Base-by-base conservation (phyloP, 2,888 invertebrate species). In the Hyles lineata region DNA sequence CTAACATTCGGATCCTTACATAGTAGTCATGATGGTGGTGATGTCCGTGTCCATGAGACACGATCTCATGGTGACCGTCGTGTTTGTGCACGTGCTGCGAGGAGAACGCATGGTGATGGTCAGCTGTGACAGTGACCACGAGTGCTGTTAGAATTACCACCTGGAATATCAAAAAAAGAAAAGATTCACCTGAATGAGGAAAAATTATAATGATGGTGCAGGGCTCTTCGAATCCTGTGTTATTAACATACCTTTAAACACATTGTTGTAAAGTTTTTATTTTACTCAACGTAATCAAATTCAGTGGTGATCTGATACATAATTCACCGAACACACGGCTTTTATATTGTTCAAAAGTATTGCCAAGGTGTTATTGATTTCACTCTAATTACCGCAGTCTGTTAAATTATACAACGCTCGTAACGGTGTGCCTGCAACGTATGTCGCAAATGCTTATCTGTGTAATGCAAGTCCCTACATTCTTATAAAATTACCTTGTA, bases 401-500 rank as follows among this genome's bases (percentile, higher is more conserved):
- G 61, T 72, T 70, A 70, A 52, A 63, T 29, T 72, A 72, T 63
- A 62, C 29, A 72, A 55, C 58, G 67, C 55, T 72, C 19, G 21
- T 70, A 70, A 70, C 89, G 78, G 91, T 86, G 80, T 29, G 78
- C 72, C 50, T 78, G 76, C 29, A 78, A 77, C 73, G 80, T 77
- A 29, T 77, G 71, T 23, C 75, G 75, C 75, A 80, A 81, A 71
- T 79, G 74, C 29, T 80, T 78, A 67, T 50, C 80, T 73, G 75
- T 89, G 80, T 78, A 92, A 92, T 74, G 55, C 17, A 55, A 55
- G 55, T 55, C 55, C 55, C 55, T 55, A 55, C 55, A 55, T 55
- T 55, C n/a, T 55, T 55, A 7, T 19, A 2, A 1, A n/a, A 55
- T 55, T 55, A n/a, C 17, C 17, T n/a, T n/a, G 6, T 6, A n/a